Percentiles rank a stretch among this genome's conserved stretches.
Conservation (phyloP, 53 echinoderm and acorn worm genomes). For the Astropecten irregularis region DNA sequence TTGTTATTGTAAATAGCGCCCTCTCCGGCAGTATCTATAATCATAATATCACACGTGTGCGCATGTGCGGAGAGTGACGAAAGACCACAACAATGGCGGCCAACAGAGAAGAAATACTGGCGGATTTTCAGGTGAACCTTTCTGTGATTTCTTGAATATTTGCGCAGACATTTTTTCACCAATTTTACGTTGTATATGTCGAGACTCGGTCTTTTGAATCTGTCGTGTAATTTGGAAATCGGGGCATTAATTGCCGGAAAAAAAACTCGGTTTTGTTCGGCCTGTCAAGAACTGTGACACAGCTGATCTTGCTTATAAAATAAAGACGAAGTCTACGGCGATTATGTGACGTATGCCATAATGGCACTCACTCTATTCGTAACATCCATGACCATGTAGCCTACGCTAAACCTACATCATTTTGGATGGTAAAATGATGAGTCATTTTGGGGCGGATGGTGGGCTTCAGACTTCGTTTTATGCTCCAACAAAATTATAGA, state of each 20-base stretch:
- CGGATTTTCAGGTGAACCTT: slow-evolving; percentile 87
- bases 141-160: background rate
- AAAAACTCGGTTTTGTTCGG: background rate
- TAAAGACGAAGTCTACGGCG: too few relatives aligned
- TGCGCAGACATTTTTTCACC: background rate
- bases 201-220: too few relatives aligned
- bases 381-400: too few relatives aligned
- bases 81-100: slow-evolving; percentile 93
- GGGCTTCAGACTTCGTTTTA: too few relatives aligned
- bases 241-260: background rate
- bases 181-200: too few relatives aligned
- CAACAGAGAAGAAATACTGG: slow-evolving; percentile 93
- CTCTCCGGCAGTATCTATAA: slow-evolving; percentile 1
- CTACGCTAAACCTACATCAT: too few relatives aligned
- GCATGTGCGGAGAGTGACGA: slow-evolving; percentile 54
- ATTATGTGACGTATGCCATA: too few relatives aligned
- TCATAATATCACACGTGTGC: slow-evolving; percentile 14
- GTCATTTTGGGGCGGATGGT: too few relatives aligned
- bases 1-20: slow-evolving; percentile 15
- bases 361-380: too few relatives aligned
- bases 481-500: too few relatives aligned
- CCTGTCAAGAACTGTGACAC: slow-evolving; percentile 32
- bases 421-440: too few relatives aligned
- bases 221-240: background rate
- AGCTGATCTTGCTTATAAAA: slow-evolving; percentile 20